These are phyloP conservation scores for Dasyornis broadbenti DNA, from an alignment of 2,113 vertebrate genomes.

Conservation along the genomic window DNA sequence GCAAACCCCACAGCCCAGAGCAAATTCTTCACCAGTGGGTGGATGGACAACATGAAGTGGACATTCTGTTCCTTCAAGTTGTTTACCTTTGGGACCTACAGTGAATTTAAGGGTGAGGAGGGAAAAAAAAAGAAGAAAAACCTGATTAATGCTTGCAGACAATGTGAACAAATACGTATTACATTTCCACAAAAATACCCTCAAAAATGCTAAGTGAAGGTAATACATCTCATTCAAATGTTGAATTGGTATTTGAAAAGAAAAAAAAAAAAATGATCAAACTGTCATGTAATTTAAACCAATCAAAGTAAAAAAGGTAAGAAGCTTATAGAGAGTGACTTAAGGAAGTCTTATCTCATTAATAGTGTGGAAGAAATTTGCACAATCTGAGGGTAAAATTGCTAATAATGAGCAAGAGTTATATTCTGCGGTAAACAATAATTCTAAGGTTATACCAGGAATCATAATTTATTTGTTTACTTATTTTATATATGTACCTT, in stretches of 20 bases:
- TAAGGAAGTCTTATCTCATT: not conserved
- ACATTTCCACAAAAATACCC: not conserved
- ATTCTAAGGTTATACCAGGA: not conserved
- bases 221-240: not conserved
- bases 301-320: not conserved
- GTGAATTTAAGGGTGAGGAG: not conserved
- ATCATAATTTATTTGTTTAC: not conserved
- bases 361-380: not conserved
- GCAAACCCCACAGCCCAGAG: conserved; percentile 96
- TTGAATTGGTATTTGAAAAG: not conserved
- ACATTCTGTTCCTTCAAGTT: conserved; percentile 96
- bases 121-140: not conserved
- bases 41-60: conserved; percentile 97
- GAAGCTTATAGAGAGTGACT: not conserved
- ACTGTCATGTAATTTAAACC: not conserved
- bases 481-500: not conserved
- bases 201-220: not conserved
- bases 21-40: conserved; percentile 97
- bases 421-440: not conserved
- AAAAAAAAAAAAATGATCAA: not conserved
- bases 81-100: conserved; percentile 97
- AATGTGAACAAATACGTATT: not conserved
- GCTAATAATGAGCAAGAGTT: not conserved
- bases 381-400: not conserved
- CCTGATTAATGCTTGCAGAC: not conserved